Evolutionary conservation across 2,113 vertebrate genomes (phyloP).

Genomic region (Chitala chitala): DNA sequence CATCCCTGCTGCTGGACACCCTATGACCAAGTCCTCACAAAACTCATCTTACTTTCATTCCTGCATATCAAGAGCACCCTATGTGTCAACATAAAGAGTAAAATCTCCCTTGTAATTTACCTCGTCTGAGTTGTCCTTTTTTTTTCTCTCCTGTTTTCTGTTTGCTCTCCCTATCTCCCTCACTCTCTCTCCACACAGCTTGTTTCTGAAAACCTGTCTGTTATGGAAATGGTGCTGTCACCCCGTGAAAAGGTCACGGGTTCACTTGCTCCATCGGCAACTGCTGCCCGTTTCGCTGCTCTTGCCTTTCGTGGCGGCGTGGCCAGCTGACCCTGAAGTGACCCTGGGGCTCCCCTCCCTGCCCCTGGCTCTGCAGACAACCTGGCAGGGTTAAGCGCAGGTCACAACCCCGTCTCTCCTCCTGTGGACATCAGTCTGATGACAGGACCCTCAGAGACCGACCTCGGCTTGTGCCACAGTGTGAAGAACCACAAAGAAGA

Average conservation of each 20-base stretch:
- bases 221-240: slow-evolving; percentile 24
- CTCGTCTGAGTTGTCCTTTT: neutral
- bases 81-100: no score
- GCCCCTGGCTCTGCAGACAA: neutral
- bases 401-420: neutral
- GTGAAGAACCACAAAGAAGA: neutral
- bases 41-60: no score
- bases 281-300: neutral
- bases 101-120: no score
- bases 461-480: neutral
- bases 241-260: slow-evolving; percentile 27
- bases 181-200: slow-evolving; percentile 23
- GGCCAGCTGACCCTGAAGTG: slow-evolving; percentile 4
- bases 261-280: slow-evolving; percentile 3
- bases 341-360: neutral
- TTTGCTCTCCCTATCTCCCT: slow-evolving; percentile 32
- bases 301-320: neutral
- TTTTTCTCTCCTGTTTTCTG: neutral
- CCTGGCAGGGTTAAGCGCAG: neutral
- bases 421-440: neutral
- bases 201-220: slow-evolving; percentile 33
- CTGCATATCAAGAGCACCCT: no score
- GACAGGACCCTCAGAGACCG: neutral
- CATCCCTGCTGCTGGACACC: no score
- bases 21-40: no score